Evolutionary conservation across 2,888 invertebrate species (phyloP).

Genomic region (Polia nebulosa): DNA sequence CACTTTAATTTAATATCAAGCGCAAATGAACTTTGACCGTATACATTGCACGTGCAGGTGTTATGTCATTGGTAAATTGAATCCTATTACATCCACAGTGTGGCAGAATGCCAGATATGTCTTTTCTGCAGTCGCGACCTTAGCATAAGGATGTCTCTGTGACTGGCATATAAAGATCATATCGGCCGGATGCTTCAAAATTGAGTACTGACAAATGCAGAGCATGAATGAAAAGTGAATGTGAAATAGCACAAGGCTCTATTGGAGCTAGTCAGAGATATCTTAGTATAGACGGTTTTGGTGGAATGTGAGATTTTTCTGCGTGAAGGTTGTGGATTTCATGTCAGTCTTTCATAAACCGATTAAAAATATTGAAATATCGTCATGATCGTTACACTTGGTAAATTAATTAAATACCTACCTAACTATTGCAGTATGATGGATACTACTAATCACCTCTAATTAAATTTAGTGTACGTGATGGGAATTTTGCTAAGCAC

Average conservation of each 20-base stretch:
- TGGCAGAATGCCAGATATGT: constrained; percentile 44
- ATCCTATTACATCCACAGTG: constrained; percentile 25
- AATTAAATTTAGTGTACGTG: not conserved
- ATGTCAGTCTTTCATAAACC: not conserved
- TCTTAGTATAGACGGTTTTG: constrained; percentile 3
- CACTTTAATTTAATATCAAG: constrained; percentile 28
- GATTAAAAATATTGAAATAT: constrained; percentile 3
- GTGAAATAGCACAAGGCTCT: constrained; percentile 49
- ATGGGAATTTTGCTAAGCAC: constrained; percentile 2
- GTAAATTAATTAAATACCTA: constrained; percentile 9
- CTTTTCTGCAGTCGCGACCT: constrained; percentile 43
- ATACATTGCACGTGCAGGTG: constrained; percentile 29
- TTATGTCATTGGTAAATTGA: constrained; percentile 30
- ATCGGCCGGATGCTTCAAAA: constrained; percentile 49
- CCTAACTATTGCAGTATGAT: constrained; percentile 9
- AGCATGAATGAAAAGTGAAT: constrained; percentile 46
- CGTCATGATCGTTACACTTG: constrained; percentile 16
- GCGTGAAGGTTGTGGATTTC: not conserved
- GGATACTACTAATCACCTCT: constrained; percentile 13
- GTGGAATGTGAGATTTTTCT: constrained; percentile 1
- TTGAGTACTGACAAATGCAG: constrained; percentile 45
- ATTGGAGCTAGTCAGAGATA: constrained; percentile 30
- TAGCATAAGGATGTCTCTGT: constrained; percentile 37
- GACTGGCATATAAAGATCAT: constrained; percentile 51
- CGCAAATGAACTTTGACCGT: constrained; percentile 35